Evolutionary conservation across 2,113 vertebrate genomes (phyloP).

Genomic region (Leptocoma aspasia): DNA sequence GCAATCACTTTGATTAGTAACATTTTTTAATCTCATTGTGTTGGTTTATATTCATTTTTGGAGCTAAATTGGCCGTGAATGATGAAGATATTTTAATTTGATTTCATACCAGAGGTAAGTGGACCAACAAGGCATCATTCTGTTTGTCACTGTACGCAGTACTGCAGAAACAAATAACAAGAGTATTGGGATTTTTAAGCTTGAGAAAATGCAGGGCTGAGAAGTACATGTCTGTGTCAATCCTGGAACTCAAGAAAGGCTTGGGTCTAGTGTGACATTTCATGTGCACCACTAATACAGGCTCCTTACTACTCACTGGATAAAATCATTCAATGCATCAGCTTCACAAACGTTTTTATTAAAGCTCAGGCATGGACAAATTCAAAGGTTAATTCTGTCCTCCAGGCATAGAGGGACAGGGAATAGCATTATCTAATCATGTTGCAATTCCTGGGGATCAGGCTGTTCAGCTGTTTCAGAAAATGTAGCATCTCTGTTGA

Average conservation of each 20-base stretch:
- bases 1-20: background rate
- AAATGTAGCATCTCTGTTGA: background rate
- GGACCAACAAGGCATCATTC: background rate
- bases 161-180: background rate
- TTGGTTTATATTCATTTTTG: background rate
- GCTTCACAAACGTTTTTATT: background rate
- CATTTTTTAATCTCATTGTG: background rate
- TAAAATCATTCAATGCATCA: constrained; percentile 15
- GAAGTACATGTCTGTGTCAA: background rate
- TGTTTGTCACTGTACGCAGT: background rate
- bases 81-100: background rate
- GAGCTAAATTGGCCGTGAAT: background rate
- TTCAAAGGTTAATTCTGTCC: constrained; percentile 45
- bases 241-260: background rate
- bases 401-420: background rate
- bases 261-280: background rate
- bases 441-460: background rate
- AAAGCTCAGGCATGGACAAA: background rate
- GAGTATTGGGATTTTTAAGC: background rate
- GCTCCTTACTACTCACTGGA: background rate
- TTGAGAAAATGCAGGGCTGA: background rate
- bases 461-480: background rate
- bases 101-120: background rate
- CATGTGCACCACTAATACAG: background rate
- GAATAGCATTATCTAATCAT: background rate